Evolutionary conservation across 2,888 invertebrate genomes (phyloP).

Genomic region (Phanerotoma sp.): DNA sequence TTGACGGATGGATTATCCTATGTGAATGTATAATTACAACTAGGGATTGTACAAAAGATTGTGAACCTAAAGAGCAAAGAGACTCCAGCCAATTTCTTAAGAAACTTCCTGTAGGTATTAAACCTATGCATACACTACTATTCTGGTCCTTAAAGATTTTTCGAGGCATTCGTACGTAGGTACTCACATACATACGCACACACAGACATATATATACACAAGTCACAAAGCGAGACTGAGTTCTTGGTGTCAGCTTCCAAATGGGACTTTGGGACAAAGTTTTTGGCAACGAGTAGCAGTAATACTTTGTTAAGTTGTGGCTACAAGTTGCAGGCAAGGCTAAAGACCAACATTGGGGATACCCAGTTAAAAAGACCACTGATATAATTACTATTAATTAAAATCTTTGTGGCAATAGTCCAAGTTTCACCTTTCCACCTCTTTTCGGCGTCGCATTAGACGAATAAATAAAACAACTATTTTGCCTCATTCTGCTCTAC

Average conservation of each 20-base stretch:
- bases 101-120: constrained; percentile 45
- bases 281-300: constrained; percentile 43
- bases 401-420: constrained; percentile 49
- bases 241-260: constrained; percentile 41
- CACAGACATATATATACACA: not conserved
- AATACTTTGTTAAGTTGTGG: constrained; percentile 14
- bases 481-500: not conserved
- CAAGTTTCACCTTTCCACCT: constrained; percentile 33
- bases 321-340: not conserved
- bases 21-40: not conserved
- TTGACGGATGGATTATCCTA: too few relatives aligned
- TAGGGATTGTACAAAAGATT: not conserved
- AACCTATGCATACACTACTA: constrained; percentile 31
- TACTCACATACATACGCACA: not conserved
- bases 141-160: too few relatives aligned
- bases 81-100: constrained; percentile 49
- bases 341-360: not conserved
- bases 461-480: not conserved
- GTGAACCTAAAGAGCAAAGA: constrained; percentile 18
- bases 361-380: not conserved
- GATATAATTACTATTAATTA: constrained; percentile 52
- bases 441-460: not conserved
- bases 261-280: constrained; percentile 51
- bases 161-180: not conserved
- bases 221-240: constrained; percentile 9